phyloP scores from a whole-genome alignment of 2,113 vertebrate genomes.

The Lutjanus erythropterus region DNA sequence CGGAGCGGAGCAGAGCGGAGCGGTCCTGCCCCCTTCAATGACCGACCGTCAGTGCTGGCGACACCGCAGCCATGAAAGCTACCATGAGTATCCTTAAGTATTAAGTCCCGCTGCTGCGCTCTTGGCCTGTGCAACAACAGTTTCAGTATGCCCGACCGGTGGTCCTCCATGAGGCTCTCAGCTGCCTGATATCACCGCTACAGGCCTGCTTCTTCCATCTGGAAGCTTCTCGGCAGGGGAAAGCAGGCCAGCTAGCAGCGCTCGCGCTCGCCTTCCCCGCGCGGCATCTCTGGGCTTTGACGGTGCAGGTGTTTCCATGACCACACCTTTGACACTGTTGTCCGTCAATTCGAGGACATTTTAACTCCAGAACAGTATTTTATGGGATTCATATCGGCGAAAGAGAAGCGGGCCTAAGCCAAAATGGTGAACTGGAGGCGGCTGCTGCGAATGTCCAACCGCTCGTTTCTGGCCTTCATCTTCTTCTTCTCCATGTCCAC shows the following conservation, averaged over 20 bases:
- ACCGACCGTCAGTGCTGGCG: conserved; percentile 60
- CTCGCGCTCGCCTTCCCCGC: conserved; percentile 57
- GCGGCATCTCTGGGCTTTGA: conserved; percentile 61
- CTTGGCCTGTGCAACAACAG: conserved; percentile 1
- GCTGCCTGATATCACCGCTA: conserved; percentile 59
- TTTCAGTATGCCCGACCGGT: conserved; percentile 60
- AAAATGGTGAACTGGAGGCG: conserved; percentile 90
- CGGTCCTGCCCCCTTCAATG: conserved; percentile 46
- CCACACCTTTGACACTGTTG: conserved; percentile 26
- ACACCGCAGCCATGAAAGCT: conserved; percentile 54
- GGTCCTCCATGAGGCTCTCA: conserved; percentile 41
- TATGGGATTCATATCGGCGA: conserved; percentile 80
- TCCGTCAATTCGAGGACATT: conserved; percentile 45
- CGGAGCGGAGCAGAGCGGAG: too few relatives aligned
- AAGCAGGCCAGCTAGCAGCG: conserved; percentile 60
- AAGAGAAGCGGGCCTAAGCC: conserved; percentile 65
- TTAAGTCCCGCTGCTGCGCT: background rate
- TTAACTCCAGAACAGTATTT: conserved; percentile 59
- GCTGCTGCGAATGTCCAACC: conserved; percentile 93
- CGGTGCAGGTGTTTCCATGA: conserved; percentile 61
- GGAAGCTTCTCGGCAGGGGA: conserved; percentile 77
- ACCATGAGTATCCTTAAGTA: conserved; percentile 48
- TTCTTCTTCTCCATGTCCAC: conserved; percentile 97
- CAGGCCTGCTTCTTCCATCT: conserved; percentile 73
- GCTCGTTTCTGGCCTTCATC: conserved; percentile 94